Percentiles rank a stretch among this genome's conserved stretches.
These are phyloP conservation scores for Dendronephthya gigantea DNA, from an alignment of 64 coral and sea anemone genomes.

Conservation along the genomic window DNA sequence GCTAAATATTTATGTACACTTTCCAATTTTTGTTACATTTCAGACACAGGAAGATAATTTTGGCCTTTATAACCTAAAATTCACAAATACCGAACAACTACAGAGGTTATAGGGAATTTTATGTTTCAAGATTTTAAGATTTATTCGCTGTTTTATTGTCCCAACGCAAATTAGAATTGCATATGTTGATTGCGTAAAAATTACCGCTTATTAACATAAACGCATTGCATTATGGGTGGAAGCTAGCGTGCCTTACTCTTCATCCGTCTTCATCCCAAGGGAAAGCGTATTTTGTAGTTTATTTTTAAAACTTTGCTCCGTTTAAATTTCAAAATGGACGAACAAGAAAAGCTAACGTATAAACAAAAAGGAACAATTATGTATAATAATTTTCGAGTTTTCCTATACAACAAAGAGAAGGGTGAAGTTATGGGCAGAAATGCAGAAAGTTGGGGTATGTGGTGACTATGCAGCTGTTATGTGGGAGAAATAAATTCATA, in stretches of 20 bases:
- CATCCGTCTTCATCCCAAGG: background rate
- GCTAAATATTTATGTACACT: too few relatives aligned
- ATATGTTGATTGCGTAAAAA: background rate
- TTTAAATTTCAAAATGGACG: background rate
- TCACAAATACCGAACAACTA: too few relatives aligned
- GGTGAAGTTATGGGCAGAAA: constrained; percentile 16
- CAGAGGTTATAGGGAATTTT: background rate
- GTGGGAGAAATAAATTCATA: background rate
- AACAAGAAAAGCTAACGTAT: background rate
- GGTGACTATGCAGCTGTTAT: background rate
- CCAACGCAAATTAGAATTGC: too few relatives aligned
- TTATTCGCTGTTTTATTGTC: too few relatives aligned
- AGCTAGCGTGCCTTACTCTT: background rate
- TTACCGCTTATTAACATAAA: background rate
- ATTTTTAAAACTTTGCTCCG: background rate
- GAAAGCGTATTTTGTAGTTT: background rate
- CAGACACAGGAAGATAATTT: background rate
- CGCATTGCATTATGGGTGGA: background rate
- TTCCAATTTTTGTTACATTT: too few relatives aligned
- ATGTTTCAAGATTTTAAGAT: background rate
- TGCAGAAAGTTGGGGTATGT: constrained; percentile 10
- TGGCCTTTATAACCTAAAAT: too few relatives aligned
- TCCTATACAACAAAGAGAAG: background rate
- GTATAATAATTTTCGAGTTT: background rate
- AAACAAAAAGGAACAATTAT: background rate